These are phyloP conservation scores for Callipepla squamata DNA, from an alignment of 2,113 vertebrate species.

Conservation along the genomic window DNA sequence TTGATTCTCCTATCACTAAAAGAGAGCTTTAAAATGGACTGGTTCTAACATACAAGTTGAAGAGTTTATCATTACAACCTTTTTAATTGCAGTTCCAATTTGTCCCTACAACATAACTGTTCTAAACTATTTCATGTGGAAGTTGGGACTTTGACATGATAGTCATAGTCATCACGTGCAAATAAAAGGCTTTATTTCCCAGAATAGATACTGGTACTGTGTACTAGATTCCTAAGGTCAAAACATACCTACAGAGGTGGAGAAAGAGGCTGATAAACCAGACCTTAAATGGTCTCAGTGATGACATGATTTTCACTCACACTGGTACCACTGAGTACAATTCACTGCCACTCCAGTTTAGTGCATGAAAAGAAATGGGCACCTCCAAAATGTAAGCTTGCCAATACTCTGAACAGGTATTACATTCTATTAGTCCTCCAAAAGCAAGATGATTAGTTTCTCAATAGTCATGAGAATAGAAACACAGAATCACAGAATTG, in stretches of 20 bases:
- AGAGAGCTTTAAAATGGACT: neutral
- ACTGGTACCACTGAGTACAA: neutral
- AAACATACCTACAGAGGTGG: neutral
- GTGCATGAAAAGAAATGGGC: neutral
- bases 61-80: neutral
- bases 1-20: neutral
- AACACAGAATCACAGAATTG: too few relatives aligned
- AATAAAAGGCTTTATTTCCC: neutral
- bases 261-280: neutral
- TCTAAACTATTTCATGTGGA: neutral
- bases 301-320: neutral
- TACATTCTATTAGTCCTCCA: neutral
- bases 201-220: fast-evolving
- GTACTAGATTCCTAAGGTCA: neutral
- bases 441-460: neutral
- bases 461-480: neutral
- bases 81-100: neutral
- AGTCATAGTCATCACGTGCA: neutral
- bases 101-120: neutral
- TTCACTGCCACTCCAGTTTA: neutral
- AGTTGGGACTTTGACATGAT: neutral
- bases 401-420: neutral
- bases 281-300: too few relatives aligned
- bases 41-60: neutral
- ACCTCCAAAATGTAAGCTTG: neutral